phyloP scores from a whole-genome alignment of 2,888 invertebrate genomes.

The Pristionchus japonicus region DNA sequence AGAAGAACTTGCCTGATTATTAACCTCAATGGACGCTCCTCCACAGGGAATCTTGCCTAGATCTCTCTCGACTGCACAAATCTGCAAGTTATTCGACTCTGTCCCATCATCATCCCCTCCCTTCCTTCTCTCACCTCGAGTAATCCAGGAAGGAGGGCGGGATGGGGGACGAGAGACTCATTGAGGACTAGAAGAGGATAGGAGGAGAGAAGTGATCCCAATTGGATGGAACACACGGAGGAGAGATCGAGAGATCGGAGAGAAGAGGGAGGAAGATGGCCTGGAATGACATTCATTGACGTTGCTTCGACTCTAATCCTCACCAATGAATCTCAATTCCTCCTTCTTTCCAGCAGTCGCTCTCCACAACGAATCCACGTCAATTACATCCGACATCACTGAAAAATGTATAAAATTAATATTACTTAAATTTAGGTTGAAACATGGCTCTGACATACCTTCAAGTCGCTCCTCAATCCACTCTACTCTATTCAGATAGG shows the following conservation, averaged over 20 bases:
- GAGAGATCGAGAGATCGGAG: not conserved
- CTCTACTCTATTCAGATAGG: not conserved
- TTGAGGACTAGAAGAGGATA: not conserved
- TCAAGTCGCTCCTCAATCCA: not conserved
- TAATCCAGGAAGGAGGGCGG: constrained; percentile 25
- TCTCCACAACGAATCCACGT: constrained; percentile 15
- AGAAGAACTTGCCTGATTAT: not conserved
- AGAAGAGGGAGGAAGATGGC: not conserved
- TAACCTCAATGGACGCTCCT: not conserved
- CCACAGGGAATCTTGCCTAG: not conserved
- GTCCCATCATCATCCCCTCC: not conserved
- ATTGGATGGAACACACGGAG: not conserved
- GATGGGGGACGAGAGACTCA: not conserved
- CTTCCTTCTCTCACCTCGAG: not conserved
- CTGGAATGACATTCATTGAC: not conserved
- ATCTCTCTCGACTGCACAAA: constrained; percentile 18
- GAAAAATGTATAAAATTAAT: not conserved
- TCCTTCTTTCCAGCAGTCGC: not conserved
- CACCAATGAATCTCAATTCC: not conserved
- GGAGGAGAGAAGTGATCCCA: not conserved
- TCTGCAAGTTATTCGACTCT: not conserved
- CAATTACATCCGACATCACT: not conserved
- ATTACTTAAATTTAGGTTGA: too few species aligned
- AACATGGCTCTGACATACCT: not conserved
- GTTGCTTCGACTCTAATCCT: not conserved